Percentiles rank a stretch among this genome's conserved stretches.
Conservation (phyloP, 2,888 invertebrate species). For the Sphaeridia pumilis region DNA sequence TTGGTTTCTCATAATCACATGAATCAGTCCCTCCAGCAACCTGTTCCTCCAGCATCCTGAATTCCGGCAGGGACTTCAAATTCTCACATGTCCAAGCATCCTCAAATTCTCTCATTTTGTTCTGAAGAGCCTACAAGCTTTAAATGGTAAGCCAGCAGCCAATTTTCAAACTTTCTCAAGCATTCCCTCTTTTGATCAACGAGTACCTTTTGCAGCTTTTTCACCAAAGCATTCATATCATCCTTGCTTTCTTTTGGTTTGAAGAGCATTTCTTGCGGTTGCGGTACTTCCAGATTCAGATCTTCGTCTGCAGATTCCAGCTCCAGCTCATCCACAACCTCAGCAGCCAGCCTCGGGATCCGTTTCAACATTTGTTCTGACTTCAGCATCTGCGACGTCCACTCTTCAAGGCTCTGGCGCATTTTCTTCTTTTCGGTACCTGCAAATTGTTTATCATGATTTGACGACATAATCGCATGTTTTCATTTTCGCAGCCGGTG, state of each 20-base stretch:
- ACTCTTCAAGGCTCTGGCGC: conserved; percentile 7
- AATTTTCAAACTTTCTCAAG: too few species aligned
- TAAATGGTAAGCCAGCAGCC: too few species aligned
- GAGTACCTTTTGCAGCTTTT: too few species aligned
- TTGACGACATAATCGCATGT: too few species aligned
- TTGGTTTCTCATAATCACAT: background rate
- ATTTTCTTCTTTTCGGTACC: conserved; percentile 5
- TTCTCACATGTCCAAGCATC: conserved; percentile 5
- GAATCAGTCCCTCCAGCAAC: too few species aligned
- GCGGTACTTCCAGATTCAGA: background rate
- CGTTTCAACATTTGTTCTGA: conserved; percentile 9
- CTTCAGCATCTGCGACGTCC: conserved; percentile 6
- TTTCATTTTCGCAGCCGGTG: too few species aligned
- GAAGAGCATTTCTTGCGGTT: too few species aligned
- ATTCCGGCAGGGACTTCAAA: conserved; percentile 3
- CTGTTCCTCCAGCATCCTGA: background rate
- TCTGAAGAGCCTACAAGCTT: too few species aligned
- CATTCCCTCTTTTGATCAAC: too few species aligned
- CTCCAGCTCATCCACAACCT: conserved; percentile 11
- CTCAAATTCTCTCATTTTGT: conserved; percentile 4
- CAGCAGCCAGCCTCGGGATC: conserved; percentile 3
- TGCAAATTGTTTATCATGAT: too few species aligned
- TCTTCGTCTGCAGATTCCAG: conserved; percentile 3
- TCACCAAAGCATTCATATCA: too few species aligned
- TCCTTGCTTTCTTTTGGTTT: too few species aligned